Evolutionary conservation across 2,797 vertebrate species (phyloP), one percentile per base, ranked within the genome.

Genomic region (Argyrosomus regius): DNA sequence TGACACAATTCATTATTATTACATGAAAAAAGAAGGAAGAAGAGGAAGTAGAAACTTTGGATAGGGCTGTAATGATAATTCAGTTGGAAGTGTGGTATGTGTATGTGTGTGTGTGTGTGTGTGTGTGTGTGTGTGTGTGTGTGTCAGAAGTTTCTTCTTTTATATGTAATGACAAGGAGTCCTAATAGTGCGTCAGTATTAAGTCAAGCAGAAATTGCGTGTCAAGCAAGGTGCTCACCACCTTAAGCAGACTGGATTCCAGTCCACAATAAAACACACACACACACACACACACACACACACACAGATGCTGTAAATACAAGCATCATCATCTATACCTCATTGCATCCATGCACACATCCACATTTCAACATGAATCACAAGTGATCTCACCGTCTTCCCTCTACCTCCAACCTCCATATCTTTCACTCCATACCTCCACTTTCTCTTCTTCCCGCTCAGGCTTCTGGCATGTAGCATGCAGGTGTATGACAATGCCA

Each of bases 1-100:
- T 75, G 69, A 83, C 78, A 67, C 6, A 64, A 59, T 39, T 45
- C 28, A 76, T 89, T 82, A 90, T 77, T 81, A 80, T 82, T 86
- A 6, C 66, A 85, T 77, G 74, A 83, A 75, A 74, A 69, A 31
- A 64, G 54, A 50, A 50, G 22, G 46, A 28, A 6, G 65, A 57
- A 41, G 26, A 35, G 28, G 39, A 61, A 48, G 64, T 4, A 4
- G 35, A 49, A 62, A 81, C 46, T 79, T 65, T 61, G 60, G 59
- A 77, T n/a, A 7, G 45, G 61, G 18, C 11, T 53, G 41, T 61
- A 61, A 75, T 56, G 52, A 61, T 83, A 43, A 88, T 83, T 74
- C 59, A 66, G 43, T 75, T 72, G 56, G 73, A 85, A 64, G 63
- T 79, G 65, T 11, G 64, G 17, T 48, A 13, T 60, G 52, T 43